Evolutionary conservation across 2,797 vertebrate genomes (phyloP), one percentile per base, ranked within the genome.

Genomic region (Decapterus maruadsi): DNA sequence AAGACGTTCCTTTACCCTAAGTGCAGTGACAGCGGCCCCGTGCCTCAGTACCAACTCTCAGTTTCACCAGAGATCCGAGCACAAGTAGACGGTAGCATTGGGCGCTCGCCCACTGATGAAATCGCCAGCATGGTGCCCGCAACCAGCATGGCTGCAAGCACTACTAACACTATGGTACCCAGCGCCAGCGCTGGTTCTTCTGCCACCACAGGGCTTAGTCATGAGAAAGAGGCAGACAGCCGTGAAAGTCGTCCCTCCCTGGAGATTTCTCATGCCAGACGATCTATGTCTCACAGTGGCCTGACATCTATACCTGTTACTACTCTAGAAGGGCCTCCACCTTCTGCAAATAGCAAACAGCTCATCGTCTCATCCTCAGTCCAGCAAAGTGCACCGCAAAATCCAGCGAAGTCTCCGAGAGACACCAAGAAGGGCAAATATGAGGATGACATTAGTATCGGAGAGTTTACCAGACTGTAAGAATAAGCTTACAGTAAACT

Each of bases 31-130:
- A 97, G 93, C 0, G 97, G 97, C 7, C 92, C 96, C 0, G 96
- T 98, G 78, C 98, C 98, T 0, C 97, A 98, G 84, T 98, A 99
- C 92, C 97, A 97, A 87, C 95, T 99, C 70, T 98, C 97, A 0
- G 98, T 99, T 75, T 99, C 98, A 26, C 97, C 98, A 0, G 98
- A 99, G 92, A 99, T 99, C 92, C 95, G 98, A 22, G 97, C 95
- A 17, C 98, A 99, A 93, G 97, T 99, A 87, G 98, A 99, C n/a
- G 98, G 98, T 68, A 99, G 98, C 95, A 99, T 99, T 0, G 98
- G 98, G 20, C 97, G 98, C 40, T 99, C 98, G 22, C 98, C 98
- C 0, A 99, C 98, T 0, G 98, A 99, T 0, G 98, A 99, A 95
- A 96, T 99, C 1, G 94, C 97, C 87, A 97, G 93, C 92, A 93